Conservation (phyloP, 2,113 vertebrate genomes). For the Neogobius melanostomus region DNA sequence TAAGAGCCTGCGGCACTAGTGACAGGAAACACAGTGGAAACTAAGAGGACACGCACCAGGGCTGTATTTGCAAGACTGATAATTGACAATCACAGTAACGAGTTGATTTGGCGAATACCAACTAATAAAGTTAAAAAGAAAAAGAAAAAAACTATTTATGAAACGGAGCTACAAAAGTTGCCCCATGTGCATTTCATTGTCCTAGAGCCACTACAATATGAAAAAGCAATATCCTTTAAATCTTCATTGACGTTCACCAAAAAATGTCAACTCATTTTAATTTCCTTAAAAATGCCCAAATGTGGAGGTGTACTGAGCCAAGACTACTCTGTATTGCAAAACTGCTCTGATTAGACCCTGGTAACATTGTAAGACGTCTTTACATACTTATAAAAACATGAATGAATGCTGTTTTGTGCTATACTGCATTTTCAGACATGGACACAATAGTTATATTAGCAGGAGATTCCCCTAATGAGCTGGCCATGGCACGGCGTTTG, state of each 20-base stretch:
- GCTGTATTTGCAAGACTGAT: neutral
- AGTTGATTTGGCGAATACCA: neutral
- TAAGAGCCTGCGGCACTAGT: constrained; percentile 31
- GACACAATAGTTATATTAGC: constrained; percentile 14
- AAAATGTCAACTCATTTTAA: constrained; percentile 24
- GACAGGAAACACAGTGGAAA: constrained; percentile 46
- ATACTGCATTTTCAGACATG: neutral
- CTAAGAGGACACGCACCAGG: neutral
- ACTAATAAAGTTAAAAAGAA: neutral
- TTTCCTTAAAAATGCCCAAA: constrained; percentile 21
- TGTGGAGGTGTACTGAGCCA: constrained; percentile 2
- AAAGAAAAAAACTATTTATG: neutral
- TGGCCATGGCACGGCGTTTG: constrained; percentile 3
- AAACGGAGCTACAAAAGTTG: neutral
- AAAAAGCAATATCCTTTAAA: constrained; percentile 11
- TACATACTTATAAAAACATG: neutral
- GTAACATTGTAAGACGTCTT: neutral
- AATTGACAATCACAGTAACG: neutral
- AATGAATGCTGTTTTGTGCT: neutral
- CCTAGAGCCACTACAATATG: neutral
- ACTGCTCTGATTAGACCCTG: neutral
- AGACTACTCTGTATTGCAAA: neutral
- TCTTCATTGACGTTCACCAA: constrained; percentile 20
- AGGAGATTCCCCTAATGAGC: constrained; percentile 29
- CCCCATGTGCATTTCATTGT: neutral